These are phyloP conservation scores for Eucera pruinosa DNA, from an alignment of 2,888 invertebrate species.

Conservation along the genomic window DNA sequence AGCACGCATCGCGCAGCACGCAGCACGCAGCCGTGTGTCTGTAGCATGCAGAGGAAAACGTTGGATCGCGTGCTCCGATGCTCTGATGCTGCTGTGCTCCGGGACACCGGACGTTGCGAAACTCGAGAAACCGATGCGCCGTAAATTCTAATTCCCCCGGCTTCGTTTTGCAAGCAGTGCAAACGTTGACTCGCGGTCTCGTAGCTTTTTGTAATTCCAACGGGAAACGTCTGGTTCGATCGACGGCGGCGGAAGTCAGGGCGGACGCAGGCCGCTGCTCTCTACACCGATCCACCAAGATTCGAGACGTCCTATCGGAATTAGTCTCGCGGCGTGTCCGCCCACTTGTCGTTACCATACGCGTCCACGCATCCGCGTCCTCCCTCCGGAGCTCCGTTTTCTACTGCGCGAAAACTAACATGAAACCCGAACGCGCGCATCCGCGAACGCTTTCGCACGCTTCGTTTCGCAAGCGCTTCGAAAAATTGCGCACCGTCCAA, in stretches of 20 bases:
- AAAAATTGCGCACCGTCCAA: not conserved
- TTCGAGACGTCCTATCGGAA: constrained; percentile 28
- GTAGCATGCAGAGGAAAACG: constrained; percentile 27
- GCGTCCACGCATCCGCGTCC: constrained; percentile 31
- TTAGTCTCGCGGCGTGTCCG: constrained; percentile 46
- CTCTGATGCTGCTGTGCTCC: not conserved
- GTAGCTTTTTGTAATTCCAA: too few species aligned
- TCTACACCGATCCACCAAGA: constrained; percentile 1
- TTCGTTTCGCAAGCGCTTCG: not conserved
- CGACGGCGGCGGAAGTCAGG: too few species aligned
- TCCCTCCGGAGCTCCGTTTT: constrained; percentile 15
- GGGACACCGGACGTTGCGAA: constrained; percentile 53
- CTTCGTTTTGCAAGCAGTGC: constrained; percentile 1
- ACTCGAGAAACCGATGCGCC: constrained; percentile 43
- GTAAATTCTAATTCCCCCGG: constrained; percentile 12
- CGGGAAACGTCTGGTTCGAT: too few species aligned
- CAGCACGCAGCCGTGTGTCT: too few species aligned
- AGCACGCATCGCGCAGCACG: too few species aligned
- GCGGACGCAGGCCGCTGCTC: not conserved
- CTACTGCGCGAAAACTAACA: too few species aligned
- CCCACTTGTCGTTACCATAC: constrained; percentile 52
- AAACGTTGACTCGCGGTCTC: not conserved
- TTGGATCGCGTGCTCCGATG: constrained; percentile 17
- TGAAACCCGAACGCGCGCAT: not conserved
- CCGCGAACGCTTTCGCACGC: not conserved